Conservation (phyloP, 2,888 invertebrate genomes). For the Ormyrus thymus region DNA sequence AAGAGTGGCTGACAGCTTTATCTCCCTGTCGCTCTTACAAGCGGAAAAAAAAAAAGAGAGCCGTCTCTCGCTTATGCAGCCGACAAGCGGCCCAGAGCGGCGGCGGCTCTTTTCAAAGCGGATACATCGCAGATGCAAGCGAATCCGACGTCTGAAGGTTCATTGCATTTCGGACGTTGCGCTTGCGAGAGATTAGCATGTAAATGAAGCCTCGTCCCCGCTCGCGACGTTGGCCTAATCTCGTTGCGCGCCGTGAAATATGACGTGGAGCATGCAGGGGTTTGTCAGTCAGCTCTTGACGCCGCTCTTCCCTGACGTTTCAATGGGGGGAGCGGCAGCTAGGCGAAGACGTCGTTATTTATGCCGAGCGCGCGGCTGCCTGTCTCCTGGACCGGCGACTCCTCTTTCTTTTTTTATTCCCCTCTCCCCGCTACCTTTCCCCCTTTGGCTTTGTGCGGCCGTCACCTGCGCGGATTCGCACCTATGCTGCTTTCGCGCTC, state of each 20-base stretch:
- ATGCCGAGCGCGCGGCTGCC: conserved; percentile 61
- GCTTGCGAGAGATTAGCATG: conserved; percentile 66
- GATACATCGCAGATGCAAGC: conserved; percentile 30
- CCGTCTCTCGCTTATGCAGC: conserved; percentile 21
- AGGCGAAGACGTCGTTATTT: conserved; percentile 68
- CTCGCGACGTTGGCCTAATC: conserved; percentile 69
- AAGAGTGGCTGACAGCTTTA: conserved; percentile 42
- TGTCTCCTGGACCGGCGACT: conserved; percentile 19
- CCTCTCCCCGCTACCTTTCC: conserved; percentile 2
- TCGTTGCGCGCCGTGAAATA: conserved; percentile 70
- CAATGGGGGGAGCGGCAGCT: conserved; percentile 5
- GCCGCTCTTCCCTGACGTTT: no score
- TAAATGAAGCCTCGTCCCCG: conserved; percentile 67
- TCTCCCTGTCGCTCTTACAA: conserved; percentile 27
- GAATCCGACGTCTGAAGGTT: conserved; percentile 49
- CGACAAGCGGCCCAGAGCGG: conserved; percentile 10
- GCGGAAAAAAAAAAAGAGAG: conserved; percentile 10
- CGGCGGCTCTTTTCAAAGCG: conserved; percentile 18
- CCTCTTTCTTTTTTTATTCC: not conserved
- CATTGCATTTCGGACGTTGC: conserved; percentile 22
- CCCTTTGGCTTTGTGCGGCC: not conserved
- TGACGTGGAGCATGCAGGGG: conserved; percentile 65
- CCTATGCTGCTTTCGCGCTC: not conserved
- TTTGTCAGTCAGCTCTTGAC: conserved; percentile 64
- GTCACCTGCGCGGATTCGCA: conserved; percentile 1